Percentiles rank a stretch among this genome's conserved stretches.
Conservation (phyloP, 2,113 vertebrate genomes). For the Glaucidium brasilianum region DNA sequence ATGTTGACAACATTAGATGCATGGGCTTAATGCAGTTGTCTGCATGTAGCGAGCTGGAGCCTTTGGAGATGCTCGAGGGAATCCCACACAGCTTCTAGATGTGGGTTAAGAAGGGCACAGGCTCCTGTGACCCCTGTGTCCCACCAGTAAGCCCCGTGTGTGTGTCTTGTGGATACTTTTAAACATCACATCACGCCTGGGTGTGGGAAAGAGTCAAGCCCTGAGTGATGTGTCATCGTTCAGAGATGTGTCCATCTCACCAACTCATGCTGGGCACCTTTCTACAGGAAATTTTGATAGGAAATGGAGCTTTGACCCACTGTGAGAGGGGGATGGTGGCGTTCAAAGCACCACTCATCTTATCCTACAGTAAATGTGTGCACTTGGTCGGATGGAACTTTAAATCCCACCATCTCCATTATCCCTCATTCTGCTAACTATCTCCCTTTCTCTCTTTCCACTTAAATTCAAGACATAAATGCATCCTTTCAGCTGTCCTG, state of each 20-base stretch:
- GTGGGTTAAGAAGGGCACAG: neutral
- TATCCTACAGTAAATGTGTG: accelerated
- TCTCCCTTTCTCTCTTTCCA: neutral
- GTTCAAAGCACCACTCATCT: neutral
- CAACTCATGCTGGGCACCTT: neutral
- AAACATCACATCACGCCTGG: neutral
- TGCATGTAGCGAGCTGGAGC: neutral
- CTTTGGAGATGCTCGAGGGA: neutral
- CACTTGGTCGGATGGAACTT: neutral
- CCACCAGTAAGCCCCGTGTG: neutral
- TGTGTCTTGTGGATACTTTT: no score
- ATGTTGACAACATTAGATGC: neutral
- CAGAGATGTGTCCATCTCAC: neutral
- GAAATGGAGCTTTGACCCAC: neutral
- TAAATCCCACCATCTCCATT: neutral
- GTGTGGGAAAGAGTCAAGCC: neutral
- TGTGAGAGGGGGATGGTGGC: neutral
- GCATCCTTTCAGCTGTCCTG: neutral
- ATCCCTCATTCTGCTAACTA: neutral
- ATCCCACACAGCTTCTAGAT: neutral
- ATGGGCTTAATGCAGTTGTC: neutral
- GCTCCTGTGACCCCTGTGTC: neutral
- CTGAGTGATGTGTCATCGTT: no score
- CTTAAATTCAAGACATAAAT: neutral
- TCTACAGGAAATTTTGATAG: accelerated